Evolutionary conservation across 2,113 vertebrate species (phyloP).

Genomic region (Syngnathoides biaculeatus): DNA sequence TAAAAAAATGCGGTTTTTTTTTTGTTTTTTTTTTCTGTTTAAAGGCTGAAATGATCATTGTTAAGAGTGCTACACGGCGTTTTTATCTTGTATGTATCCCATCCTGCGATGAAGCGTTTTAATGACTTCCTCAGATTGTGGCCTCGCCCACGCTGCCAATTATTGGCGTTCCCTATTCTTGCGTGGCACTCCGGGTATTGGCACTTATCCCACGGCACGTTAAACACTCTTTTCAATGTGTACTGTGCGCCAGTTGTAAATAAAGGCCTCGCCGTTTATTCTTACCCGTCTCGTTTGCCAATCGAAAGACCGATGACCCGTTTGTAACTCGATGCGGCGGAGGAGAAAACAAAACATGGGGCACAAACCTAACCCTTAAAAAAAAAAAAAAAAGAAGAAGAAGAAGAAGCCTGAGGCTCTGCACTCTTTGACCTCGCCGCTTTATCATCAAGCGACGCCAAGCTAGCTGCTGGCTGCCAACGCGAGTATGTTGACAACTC

Average conservation of each 20-base stretch:
- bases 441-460: background rate
- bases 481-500: background rate
- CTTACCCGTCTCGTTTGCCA: constrained; percentile 18
- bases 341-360: background rate
- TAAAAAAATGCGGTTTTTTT: too few species aligned
- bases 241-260: background rate
- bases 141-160: background rate
- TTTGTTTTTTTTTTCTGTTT: too few species aligned
- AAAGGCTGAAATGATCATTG: too few species aligned
- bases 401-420: background rate
- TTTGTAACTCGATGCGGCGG: background rate
- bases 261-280: constrained; percentile 3
- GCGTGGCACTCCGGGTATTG: background rate
- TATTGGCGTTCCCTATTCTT: background rate
- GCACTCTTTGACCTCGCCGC: background rate
- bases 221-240: background rate
- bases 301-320: constrained; percentile 27
- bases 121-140: background rate
- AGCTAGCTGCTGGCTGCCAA: background rate
- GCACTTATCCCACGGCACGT: background rate
- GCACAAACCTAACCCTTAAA: too few species aligned
- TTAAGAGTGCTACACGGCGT: too few species aligned
- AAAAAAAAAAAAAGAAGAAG: too few species aligned
- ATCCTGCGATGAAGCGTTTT: too few species aligned
- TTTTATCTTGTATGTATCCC: too few species aligned